Evolutionary conservation across 2,113 vertebrate genomes (phyloP).

Genomic region (Odobenus rosmarus): DNA sequence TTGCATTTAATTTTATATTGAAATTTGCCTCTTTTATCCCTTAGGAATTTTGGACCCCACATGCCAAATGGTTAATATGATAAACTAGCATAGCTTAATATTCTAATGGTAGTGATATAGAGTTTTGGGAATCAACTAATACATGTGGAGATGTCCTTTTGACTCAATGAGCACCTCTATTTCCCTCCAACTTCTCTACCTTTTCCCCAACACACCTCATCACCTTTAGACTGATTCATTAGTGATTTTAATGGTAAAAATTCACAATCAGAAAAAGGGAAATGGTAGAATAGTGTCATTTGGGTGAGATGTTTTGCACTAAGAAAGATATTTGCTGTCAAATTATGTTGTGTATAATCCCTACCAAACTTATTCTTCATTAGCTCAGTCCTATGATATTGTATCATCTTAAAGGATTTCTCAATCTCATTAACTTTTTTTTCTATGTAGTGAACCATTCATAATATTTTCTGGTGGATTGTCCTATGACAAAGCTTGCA

Average conservation of each 20-base stretch:
- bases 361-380: constrained; percentile 2
- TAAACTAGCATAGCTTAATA: constrained; percentile 7
- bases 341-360: neutral
- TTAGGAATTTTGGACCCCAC: neutral
- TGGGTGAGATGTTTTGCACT: neutral
- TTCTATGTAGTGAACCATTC: constrained; percentile 93
- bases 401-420: constrained; percentile 36
- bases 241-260: neutral
- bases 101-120: neutral
- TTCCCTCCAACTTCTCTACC: neutral
- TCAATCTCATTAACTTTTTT: constrained; percentile 64
- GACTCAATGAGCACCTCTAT: neutral
- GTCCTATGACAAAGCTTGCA: constrained; percentile 96
- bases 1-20: constrained; percentile 39
- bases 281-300: neutral
- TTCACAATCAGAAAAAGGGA: neutral
- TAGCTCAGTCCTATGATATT: neutral
- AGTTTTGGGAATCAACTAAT: constrained; percentile 30
- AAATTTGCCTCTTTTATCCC: constrained; percentile 8
- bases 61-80: neutral
- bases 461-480: constrained; percentile 97
- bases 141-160: neutral
- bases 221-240: neutral
- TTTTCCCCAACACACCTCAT: neutral
- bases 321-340: neutral